phyloP scores from a whole-genome alignment of 2,888 invertebrate species.

The Hypolimnas misippus region DNA sequence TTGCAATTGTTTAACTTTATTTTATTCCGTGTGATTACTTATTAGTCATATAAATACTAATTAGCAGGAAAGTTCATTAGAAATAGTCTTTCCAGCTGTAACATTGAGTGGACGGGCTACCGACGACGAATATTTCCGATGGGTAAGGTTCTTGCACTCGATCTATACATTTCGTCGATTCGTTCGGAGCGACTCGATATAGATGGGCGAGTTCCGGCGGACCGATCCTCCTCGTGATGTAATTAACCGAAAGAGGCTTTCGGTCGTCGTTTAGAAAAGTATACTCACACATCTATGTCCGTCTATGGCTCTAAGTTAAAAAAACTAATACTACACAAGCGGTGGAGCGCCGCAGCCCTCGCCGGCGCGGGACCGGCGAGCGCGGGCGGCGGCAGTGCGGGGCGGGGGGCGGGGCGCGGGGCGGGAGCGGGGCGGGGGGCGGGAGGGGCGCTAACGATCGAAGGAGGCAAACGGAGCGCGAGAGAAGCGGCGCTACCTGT shows the following conservation, averaged over 20 bases:
- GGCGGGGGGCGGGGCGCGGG: constrained; percentile 20
- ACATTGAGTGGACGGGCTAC: no score
- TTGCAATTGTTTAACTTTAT: no score
- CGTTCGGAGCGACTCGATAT: constrained; percentile 9
- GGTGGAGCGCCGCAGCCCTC: constrained; percentile 17
- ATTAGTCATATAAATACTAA: no score
- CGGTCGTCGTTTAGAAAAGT: constrained; percentile 11
- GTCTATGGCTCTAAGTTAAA: constrained; percentile 11
- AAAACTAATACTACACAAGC: constrained; percentile 14
- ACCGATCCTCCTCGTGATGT: constrained; percentile 18
- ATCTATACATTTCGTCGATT: not conserved
- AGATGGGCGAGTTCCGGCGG: constrained; percentile 9
- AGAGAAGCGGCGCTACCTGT: constrained; percentile 87
- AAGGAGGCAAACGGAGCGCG: constrained; percentile 26
- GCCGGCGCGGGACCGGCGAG: constrained; percentile 39
- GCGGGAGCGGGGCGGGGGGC: constrained; percentile 23
- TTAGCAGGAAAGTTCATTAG: no score
- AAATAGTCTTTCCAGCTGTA: no score
- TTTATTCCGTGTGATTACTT: no score
- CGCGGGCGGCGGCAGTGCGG: constrained; percentile 20
- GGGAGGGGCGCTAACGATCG: constrained; percentile 5
- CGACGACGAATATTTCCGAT: constrained; percentile 8
- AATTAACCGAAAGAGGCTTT: constrained; percentile 12
- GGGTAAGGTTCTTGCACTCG: not conserved
- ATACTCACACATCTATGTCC: constrained; percentile 28